Conservation (phyloP, 2,888 invertebrate species). For the Trachelus iudaicus region DNA sequence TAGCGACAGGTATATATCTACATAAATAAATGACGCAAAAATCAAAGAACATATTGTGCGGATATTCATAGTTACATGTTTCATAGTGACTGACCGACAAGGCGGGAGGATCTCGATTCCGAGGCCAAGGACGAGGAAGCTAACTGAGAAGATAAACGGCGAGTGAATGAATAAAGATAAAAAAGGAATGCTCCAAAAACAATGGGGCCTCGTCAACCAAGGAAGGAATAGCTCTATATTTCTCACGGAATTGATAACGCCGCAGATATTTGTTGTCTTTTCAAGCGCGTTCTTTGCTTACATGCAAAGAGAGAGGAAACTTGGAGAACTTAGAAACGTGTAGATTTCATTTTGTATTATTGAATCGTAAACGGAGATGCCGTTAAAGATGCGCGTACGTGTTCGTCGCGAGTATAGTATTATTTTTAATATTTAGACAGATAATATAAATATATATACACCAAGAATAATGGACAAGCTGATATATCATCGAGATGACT, state of each 20-base stretch:
- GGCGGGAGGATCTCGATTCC: slow-evolving; percentile 50
- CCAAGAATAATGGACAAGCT: slow-evolving; percentile 5
- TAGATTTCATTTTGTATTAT: slow-evolving; percentile 23
- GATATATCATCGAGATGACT: slow-evolving; percentile 3
- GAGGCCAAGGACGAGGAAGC: slow-evolving; percentile 44
- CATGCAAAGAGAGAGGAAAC: not conserved
- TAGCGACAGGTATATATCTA: slow-evolving; percentile 73
- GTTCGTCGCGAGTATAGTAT: slow-evolving; percentile 17
- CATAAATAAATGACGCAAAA: not conserved
- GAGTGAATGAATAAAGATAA: not conserved
- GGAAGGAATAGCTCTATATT: not conserved
- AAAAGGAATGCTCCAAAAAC: not conserved
- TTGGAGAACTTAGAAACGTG: slow-evolving; percentile 4
- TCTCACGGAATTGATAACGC: not conserved
- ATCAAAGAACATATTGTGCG: not conserved
- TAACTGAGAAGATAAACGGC: not conserved
- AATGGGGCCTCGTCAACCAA: not conserved
- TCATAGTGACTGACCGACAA: slow-evolving; percentile 59
- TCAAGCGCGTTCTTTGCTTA: not conserved
- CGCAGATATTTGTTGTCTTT: not conserved
- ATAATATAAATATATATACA: slow-evolving; percentile 4
- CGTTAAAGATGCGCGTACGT: slow-evolving; percentile 5
- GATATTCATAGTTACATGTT: not conserved
- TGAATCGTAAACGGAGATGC: slow-evolving; percentile 5
- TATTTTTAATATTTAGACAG: slow-evolving; percentile 21